phyloP scores from a whole-genome alignment of 1,140 invertebrate genomes.

The Linepithema humile region DNA sequence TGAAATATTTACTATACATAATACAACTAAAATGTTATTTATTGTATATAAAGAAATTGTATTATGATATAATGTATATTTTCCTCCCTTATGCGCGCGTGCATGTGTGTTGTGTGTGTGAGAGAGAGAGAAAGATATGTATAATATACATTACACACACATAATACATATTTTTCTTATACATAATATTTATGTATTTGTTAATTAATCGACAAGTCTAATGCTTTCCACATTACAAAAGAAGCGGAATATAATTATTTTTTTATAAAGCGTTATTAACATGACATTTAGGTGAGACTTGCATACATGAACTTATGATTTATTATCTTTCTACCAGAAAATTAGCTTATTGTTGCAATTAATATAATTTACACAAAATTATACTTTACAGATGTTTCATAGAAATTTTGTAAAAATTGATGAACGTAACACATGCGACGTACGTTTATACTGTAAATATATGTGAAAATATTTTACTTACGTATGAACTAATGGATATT shows the following conservation, averaged over 20 bases:
- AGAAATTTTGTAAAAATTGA: constrained; percentile 36
- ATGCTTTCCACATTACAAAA: constrained; percentile 21
- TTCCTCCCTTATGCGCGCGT: too few species aligned
- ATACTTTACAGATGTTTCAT: constrained; percentile 42
- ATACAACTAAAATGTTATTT: constrained; percentile 33
- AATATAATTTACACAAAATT: constrained; percentile 27
- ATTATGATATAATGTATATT: too few species aligned
- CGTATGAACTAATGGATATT: constrained; percentile 11
- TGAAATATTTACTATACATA: background rate
- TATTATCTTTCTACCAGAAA: background rate
- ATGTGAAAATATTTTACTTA: constrained; percentile 27
- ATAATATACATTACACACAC: constrained; percentile 21
- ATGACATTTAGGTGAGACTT: constrained; percentile 17
- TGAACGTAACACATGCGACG: background rate
- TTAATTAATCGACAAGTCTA: constrained; percentile 1
- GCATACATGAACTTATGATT: constrained; percentile 7
- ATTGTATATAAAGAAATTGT: constrained; percentile 19
- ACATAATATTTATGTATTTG: constrained; percentile 29
- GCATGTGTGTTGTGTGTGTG: too few species aligned
- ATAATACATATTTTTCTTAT: constrained; percentile 7
- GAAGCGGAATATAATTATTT: constrained; percentile 19
- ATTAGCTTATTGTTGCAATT: constrained; percentile 11
- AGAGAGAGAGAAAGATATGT: background rate
- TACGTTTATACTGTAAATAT: constrained; percentile 38
- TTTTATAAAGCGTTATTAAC: constrained; percentile 26